phyloP scores from a whole-genome alignment of 2,888 invertebrate genomes.

The Scaptomyza cyrtandrae region DNA sequence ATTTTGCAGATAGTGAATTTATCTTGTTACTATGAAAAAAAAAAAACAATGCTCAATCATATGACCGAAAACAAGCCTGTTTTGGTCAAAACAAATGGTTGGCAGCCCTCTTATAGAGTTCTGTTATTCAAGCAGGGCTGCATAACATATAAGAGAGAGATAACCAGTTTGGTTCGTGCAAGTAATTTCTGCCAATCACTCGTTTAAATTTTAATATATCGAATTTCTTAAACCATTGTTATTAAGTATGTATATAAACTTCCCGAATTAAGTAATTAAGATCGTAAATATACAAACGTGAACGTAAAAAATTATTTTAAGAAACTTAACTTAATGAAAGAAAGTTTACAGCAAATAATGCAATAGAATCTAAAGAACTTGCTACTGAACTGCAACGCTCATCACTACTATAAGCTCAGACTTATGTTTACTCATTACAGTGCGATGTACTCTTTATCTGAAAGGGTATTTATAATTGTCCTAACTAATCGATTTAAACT shows the following conservation, averaged over 20 bases:
- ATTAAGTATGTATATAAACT: not conserved
- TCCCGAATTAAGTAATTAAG: not conserved
- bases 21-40: slow-evolving; percentile 16
- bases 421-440: slow-evolving; percentile 4
- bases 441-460: not conserved
- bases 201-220: not conserved
- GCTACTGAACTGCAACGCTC: slow-evolving; percentile 11
- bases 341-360: not conserved
- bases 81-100: slow-evolving; percentile 6
- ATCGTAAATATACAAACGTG: too few species aligned
- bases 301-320: too few species aligned
- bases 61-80: slow-evolving; percentile 47
- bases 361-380: not conserved
- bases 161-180: not conserved
- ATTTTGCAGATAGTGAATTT: not conserved
- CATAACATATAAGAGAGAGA: not conserved
- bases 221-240: not conserved
- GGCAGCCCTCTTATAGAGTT: slow-evolving; percentile 16
- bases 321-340: too few species aligned
- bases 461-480: slow-evolving; percentile 1
- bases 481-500: not conserved
- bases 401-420: slow-evolving; percentile 33
- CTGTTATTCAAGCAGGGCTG: slow-evolving; percentile 12
- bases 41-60: slow-evolving; percentile 33
- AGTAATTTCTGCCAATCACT: not conserved